Evolutionary conservation across 2,113 vertebrate genomes (phyloP), one percentile per base, ranked within the genome.

Genomic region (Urocitellus parryii): DNA sequence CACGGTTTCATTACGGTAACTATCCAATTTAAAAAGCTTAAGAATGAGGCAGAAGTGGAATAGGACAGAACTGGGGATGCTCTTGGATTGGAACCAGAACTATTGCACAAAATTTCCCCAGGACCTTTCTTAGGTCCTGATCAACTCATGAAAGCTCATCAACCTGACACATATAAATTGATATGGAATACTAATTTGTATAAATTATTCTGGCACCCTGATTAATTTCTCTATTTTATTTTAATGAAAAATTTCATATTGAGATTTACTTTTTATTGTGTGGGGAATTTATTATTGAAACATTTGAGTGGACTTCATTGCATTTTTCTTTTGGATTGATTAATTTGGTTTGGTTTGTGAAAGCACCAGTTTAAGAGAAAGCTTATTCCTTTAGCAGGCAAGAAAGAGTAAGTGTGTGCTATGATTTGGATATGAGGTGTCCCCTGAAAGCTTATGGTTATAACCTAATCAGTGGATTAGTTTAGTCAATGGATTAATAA

Each of bases 241-340:
- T 93, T 32, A 48, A 42, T 11, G 29, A 73, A 24, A 79, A 74
- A 88, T 61, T 68, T 88, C 83, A 88, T 22, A 95, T 0, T 68
- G 37, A 42, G 14, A 7, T 94, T 91, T 90, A 42, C 32, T 20
- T 90, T 89, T 83, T 68, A 34, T 20, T 8, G 3, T 76, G n/a
- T 7, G 29, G 29, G 25, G 37, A 91, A 77, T 88, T 91, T 85
- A 85, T 78, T 65, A 65, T 39, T 58, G 81, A 96, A n/a, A 85
- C 42, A 67, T 79, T 78, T 79, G n/a, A 88, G 65, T 37, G 90
- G 29, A 90, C 11, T 48, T 51, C 48, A 67, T 61, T 95, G 42
- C 17, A 34, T 68, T 74, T 63, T 84, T 67, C 42, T 91, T 94
- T n/a, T 78, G 16, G 61, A 34, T 91, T 88, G 20, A 85, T 94